Evolutionary conservation across 2,113 vertebrate genomes (phyloP).

Genomic region (Stomatorhinus ivindoensis): DNA sequence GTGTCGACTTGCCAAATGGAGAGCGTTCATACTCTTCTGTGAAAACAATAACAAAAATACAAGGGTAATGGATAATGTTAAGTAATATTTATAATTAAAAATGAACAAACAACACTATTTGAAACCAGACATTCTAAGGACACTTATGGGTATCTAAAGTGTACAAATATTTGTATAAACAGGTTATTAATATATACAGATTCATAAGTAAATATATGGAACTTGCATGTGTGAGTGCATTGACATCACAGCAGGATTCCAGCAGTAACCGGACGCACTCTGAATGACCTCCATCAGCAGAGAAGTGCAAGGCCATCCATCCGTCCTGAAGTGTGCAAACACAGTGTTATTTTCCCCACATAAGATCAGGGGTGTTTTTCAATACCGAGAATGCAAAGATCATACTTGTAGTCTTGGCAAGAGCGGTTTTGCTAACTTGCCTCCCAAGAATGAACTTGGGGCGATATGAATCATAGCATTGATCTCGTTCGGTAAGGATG

Average conservation of each 20-base stretch:
- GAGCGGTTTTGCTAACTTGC: not conserved
- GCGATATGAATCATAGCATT: not conserved
- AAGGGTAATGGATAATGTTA: not conserved
- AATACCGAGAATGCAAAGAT: not conserved
- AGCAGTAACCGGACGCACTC: constrained; percentile 64
- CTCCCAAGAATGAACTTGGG: not conserved
- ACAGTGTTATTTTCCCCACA: not conserved
- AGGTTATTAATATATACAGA: not conserved
- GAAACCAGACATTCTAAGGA: not conserved
- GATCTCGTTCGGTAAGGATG: not conserved
- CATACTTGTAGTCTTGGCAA: not conserved
- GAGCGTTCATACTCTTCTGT: constrained; percentile 70
- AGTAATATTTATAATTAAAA: not conserved
- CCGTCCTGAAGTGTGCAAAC: constrained; percentile 61
- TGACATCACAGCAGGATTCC: constrained; percentile 59
- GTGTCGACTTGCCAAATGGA: constrained; percentile 65
- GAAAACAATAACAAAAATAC: constrained; percentile 2
- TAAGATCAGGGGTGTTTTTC: not conserved
- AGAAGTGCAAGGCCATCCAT: constrained; percentile 67
- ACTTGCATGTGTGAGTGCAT: constrained; percentile 67
- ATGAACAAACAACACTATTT: not conserved
- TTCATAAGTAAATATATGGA: not conserved
- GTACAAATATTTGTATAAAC: not conserved
- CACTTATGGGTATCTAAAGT: not conserved
- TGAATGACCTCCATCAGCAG: constrained; percentile 59